These are phyloP conservation scores for Thyatira batis DNA, from an alignment of 2,888 invertebrate species.

Conservation along the genomic window DNA sequence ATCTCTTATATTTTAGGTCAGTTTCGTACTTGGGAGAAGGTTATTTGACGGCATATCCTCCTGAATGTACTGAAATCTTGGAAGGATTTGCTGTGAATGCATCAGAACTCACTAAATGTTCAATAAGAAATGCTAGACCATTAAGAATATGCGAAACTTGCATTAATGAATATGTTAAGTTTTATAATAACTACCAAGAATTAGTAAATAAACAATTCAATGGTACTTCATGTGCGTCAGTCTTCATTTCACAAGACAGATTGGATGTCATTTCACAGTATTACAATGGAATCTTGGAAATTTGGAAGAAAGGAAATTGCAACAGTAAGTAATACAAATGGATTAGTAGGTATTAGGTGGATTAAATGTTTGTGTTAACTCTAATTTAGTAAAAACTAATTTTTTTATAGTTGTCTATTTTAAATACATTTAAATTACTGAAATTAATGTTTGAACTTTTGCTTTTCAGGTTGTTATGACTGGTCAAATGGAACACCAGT, in stretches of 20 bases:
- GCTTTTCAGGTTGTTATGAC: constrained; percentile 81
- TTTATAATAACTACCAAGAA: constrained; percentile 75
- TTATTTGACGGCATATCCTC: constrained; percentile 32
- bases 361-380: too few relatives aligned
- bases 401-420: too few relatives aligned
- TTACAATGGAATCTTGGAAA: constrained; percentile 75
- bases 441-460: constrained; percentile 10
- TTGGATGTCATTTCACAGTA: constrained; percentile 83
- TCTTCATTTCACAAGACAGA: constrained; percentile 83
- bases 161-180: constrained; percentile 76
- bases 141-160: constrained; percentile 84
- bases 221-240: constrained; percentile 82
- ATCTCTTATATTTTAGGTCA: not conserved
- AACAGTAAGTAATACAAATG: constrained; percentile 75
- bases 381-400: too few relatives aligned
- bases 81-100: constrained; percentile 78
- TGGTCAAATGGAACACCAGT: constrained; percentile 65
- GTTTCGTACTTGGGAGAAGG: constrained; percentile 18
- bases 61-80: constrained; percentile 53
- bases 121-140: constrained; percentile 83
- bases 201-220: constrained; percentile 77
- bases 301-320: constrained; percentile 85
- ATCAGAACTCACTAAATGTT: constrained; percentile 83
- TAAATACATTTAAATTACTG: too few relatives aligned
- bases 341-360: too few relatives aligned